Percentiles rank a stretch among this genome's conserved stretches.
phyloP scores from a whole-genome alignment of 2,113 vertebrate genomes.

The Elaphurus davidianus region DNA sequence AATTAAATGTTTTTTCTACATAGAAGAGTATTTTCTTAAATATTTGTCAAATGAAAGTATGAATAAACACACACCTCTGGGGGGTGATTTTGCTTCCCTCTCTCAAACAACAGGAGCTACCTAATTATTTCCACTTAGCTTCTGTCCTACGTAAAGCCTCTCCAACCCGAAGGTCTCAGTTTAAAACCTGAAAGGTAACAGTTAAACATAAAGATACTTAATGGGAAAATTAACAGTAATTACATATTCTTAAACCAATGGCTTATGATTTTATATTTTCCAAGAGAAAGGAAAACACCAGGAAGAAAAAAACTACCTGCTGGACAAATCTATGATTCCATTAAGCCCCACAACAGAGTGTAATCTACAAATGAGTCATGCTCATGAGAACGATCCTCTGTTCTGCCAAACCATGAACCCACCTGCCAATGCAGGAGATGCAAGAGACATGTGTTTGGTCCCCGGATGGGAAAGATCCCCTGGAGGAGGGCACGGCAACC shows the following conservation, averaged over 20 bases:
- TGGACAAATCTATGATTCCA: not conserved
- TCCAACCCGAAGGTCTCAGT: not conserved
- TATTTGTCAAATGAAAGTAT: not conserved
- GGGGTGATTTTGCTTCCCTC: not conserved
- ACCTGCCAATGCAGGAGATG: not conserved
- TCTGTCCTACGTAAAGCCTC: not conserved
- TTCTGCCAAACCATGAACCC: not conserved
- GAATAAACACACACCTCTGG: not conserved
- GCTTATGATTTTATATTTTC: not conserved
- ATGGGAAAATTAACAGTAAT: not conserved
- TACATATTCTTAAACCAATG: not conserved
- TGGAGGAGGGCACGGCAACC: not conserved
- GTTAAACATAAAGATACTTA: conserved; percentile 13
- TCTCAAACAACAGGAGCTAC: not conserved
- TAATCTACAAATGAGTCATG: not conserved
- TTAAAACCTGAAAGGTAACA: not conserved
- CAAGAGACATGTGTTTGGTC: not conserved
- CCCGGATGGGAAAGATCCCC: not conserved
- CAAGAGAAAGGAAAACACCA: conserved; percentile 5
- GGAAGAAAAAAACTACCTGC: not conserved
- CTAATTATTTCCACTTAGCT: not conserved
- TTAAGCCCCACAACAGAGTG: not conserved
- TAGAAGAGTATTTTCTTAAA: not conserved
- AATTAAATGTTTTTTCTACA: not conserved
- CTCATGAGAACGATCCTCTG: not conserved